Base-by-base conservation (phyloP, 2,113 vertebrate species). In the Dasyornis broadbenti region DNA sequence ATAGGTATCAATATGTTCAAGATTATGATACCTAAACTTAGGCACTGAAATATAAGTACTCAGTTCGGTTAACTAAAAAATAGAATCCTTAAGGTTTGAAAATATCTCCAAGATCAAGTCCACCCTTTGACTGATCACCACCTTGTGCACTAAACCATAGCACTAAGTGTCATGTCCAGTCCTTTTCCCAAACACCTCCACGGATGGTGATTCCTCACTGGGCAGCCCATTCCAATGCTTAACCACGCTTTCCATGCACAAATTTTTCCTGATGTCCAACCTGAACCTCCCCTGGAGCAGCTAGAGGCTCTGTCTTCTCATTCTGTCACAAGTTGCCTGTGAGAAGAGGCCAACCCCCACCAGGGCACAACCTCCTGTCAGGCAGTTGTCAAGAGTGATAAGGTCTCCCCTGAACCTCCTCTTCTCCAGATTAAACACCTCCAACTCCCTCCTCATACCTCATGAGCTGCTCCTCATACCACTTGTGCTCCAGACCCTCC, bases 121-220 rank as follows among this genome's bases (percentile, higher is more conserved):
- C 22, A 72, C 7, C 8, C 35, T 65, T 72, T 50, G 50, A n/a
- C 35, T 0, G 0, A 65, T 44, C 44, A 35, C 10, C 37, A 57
- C 37, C 17, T 37, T 11, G 18, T 28, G 27, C 60, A 57, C 37
- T 23, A 57, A 65, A 52, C 18, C 44, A 49, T 15, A 50, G 50
- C 17, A 42, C 17, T 40, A 27, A 42, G 18, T 12, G 24, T 15
- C 24, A 20, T 5, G 16, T 24, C 40, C n/a, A 40, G 40, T 17
- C 16, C 28, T 26, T 26, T 79, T n/a, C 47, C 28, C 40, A 20
- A 70, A 54, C 49, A 63, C 20, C 11, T 47, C 20, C 40, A 70
- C 13, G 39, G 10, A 69, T n/a, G n/a, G 7, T 24, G 33, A 61
- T 24, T 39, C 24, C 20, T 47, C 16, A 28, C 30, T 21, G n/a